phyloP scores from a whole-genome alignment of 1,140 invertebrate species.

The Idris sp. region DNA sequence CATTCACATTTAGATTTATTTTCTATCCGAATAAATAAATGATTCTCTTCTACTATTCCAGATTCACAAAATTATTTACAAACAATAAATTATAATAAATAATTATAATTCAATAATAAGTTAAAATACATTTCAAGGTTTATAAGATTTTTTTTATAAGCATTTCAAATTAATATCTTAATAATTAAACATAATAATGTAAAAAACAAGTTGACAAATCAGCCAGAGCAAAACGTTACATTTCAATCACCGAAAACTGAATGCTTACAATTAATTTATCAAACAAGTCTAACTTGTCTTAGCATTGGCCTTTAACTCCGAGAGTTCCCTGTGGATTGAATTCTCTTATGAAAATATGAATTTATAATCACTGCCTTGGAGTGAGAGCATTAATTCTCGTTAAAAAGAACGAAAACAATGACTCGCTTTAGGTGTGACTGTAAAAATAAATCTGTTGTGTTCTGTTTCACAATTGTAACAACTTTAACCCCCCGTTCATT shows the following conservation, averaged over 20 bases:
- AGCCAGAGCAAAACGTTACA: not conserved
- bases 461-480: slow-evolving; percentile 67
- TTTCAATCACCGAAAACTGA: slow-evolving; percentile 6
- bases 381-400: slow-evolving; percentile 14
- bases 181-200: no score
- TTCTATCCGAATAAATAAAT: no score
- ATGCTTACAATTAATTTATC: not conserved
- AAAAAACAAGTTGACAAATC: no score
- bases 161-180: no score
- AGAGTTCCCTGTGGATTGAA: slow-evolving; percentile 20
- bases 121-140: no score
- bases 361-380: slow-evolving; percentile 22
- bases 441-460: slow-evolving; percentile 67
- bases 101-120: no score
- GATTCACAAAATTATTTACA: no score
- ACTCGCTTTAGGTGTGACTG: slow-evolving; percentile 61
- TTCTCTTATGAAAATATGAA: slow-evolving; percentile 37
- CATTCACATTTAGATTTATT: no score
- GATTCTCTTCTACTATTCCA: no score
- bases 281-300: slow-evolving; percentile 31
- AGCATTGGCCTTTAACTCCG: not conserved
- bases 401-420: slow-evolving; percentile 66
- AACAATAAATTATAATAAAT: no score
- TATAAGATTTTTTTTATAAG: no score
- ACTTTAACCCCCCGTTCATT: slow-evolving; percentile 66